phyloP scores from a whole-genome alignment of 2,888 invertebrate species.

The Rhagium mordax region DNA sequence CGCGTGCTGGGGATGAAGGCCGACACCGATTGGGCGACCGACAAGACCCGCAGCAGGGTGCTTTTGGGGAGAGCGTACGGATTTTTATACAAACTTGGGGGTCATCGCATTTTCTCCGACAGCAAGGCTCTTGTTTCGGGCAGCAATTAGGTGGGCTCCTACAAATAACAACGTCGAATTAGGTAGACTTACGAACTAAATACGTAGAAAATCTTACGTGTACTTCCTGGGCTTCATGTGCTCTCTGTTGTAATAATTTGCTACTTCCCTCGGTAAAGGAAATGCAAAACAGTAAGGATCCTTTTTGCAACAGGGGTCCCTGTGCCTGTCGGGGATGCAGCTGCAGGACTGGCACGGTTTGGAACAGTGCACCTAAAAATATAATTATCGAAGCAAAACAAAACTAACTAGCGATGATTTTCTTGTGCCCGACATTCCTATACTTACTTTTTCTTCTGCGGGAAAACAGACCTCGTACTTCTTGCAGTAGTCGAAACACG shows the following conservation, averaged over 20 bases:
- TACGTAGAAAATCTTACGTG: conserved; percentile 45
- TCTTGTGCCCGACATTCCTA: too few species aligned
- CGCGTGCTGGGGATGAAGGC: conserved; percentile 1
- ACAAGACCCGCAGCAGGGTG: not conserved
- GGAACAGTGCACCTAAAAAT: conserved; percentile 39
- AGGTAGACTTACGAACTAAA: too few species aligned
- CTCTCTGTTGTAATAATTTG: conserved; percentile 64
- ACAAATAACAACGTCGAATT: not conserved
- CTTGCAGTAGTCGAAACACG: conserved; percentile 35
- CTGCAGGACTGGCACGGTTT: conserved; percentile 55
- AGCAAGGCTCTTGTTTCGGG: conserved; percentile 22
- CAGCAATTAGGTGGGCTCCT: conserved; percentile 37
- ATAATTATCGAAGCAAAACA: not conserved
- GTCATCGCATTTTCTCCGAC: conserved; percentile 2
- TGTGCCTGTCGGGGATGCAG: conserved; percentile 48
- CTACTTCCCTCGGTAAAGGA: conserved; percentile 63
- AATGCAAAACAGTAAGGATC: conserved; percentile 49
- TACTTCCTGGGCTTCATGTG: conserved; percentile 52
- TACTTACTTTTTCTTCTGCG: conserved; percentile 38
- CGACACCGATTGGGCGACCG: not conserved
- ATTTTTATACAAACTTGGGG: conserved; percentile 4
- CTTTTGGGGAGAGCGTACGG: conserved; percentile 9
- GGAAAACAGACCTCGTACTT: conserved; percentile 41
- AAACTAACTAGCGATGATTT: too few species aligned
- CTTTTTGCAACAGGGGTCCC: conserved; percentile 28